Base-by-base conservation (phyloP, 2,113 vertebrate genomes). In the Petrocephalus zakoni region DNA sequence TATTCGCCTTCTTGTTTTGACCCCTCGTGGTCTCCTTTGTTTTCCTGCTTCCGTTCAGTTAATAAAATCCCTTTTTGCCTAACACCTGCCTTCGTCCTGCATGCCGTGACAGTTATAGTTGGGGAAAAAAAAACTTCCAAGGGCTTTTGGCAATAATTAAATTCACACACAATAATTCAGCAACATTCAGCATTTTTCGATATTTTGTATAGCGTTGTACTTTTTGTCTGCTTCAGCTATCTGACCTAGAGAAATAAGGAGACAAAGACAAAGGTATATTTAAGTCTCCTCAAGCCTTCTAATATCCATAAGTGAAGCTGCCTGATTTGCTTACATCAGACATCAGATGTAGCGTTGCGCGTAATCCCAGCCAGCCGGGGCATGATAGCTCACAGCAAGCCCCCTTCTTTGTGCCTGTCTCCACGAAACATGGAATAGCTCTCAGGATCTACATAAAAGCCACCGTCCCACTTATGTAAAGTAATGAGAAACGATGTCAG, bases 401-500 rank as follows among this genome's bases (percentile, higher is more conserved):
- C 91, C 91, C 94, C 92, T 95, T 96, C 93, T 96, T 96, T 96
- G 94, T 92, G 92, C 95, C 95, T 94, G 88, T 94, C 94, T 92
- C 92, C 94, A 95, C 95, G 94, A 95, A 96, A 96, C 95, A 96
- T 93, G 94, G 95, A 96, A 96, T 95, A 95, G 95, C 96, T 97
- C 96, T 97, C 96, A 95, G 94, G 94, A 92, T 93, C 95, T 95
- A 94, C 93, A 96, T 93, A 93, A 96, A 96, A 94, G 93, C 94
- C 92, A 91, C 88, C 92, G 92, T 95, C 96, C 95, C 94, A 95
- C 93, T 95, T 94, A 94, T 96, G 96, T 96, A 95, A 96, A 93
- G 96, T 97, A 97, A 97, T 97, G 96, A 98, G 95, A 94, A 94
- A 92, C 93, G 89, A 93, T 95, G 96, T 96, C 95, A 93, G 92